Conservation (phyloP, 1,140 invertebrate species). For the Archegozetes longisetosus region DNA sequence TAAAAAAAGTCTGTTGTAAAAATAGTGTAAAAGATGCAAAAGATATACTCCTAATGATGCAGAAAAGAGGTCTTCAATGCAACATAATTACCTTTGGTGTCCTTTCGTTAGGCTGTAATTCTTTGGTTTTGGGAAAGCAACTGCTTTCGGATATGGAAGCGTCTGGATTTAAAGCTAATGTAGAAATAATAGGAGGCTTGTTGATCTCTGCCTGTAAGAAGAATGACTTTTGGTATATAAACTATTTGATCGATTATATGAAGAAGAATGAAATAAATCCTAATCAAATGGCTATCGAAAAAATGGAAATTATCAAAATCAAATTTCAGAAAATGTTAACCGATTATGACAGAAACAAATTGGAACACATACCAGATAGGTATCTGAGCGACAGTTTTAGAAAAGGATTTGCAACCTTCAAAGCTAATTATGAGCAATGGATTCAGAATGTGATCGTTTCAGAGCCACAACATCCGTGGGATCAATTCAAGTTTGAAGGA, state of each 20-base stretch:
- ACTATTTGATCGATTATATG: conserved; percentile 46
- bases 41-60: conserved; percentile 44
- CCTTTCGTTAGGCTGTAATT: conserved; percentile 55
- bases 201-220: conserved; percentile 39
- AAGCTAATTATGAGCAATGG: background rate
- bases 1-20: conserved; percentile 53
- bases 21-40: conserved; percentile 45
- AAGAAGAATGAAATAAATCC: conserved; percentile 37
- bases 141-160: conserved; percentile 51
- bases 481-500: background rate
- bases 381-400: background rate
- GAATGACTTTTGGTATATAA: conserved; percentile 44
- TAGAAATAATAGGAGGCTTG: conserved; percentile 49
- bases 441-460: background rate
- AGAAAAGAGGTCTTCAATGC: conserved; percentile 38
- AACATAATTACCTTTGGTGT: conserved; percentile 70
- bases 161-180: conserved; percentile 44
- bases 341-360: background rate
- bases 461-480: background rate
- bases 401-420: background rate
- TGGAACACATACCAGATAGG: background rate
- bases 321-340: background rate
- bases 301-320: background rate
- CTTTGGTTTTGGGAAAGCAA: conserved; percentile 37
- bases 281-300: conserved; percentile 26